These are phyloP conservation scores for Papilio aristodemus DNA, from an alignment of 1,140 invertebrate species.

Conservation along the genomic window DNA sequence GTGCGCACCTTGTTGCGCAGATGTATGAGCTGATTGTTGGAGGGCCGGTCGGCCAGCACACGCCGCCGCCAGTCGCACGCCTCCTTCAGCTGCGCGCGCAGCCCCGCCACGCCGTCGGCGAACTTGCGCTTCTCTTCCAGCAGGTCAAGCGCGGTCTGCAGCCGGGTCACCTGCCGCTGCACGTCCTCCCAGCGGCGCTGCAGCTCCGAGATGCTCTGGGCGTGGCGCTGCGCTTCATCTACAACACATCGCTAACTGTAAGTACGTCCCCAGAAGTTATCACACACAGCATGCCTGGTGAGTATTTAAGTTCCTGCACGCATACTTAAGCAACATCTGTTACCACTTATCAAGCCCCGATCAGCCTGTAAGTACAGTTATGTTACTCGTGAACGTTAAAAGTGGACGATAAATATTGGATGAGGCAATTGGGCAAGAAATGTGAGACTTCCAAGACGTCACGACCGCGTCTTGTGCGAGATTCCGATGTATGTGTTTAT, in stretches of 20 bases:
- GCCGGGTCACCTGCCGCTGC: conserved; percentile 52
- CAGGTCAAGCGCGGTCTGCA: conserved; percentile 64
- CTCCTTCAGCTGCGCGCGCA: conserved; percentile 60
- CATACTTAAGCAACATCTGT: too few species aligned
- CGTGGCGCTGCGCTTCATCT: conserved; percentile 65
- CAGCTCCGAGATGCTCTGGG: conserved; percentile 58
- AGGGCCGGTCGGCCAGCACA: conserved; percentile 52
- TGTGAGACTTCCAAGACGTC: too few species aligned
- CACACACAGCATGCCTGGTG: too few species aligned
- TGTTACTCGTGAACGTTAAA: too few species aligned
- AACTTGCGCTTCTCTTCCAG: conserved; percentile 66
- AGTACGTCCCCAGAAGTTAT: background rate
- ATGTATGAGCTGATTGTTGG: conserved; percentile 68
- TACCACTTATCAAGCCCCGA: too few species aligned
- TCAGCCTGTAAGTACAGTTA: too few species aligned
- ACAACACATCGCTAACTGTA: conserved; percentile 24
- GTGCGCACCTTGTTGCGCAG: conserved; percentile 60
- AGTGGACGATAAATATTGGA: too few species aligned
- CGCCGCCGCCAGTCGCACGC: conserved; percentile 61
- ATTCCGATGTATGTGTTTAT: too few species aligned
- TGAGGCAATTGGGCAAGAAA: too few species aligned
- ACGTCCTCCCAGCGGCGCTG: conserved; percentile 62
- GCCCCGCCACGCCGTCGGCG: conserved; percentile 50
- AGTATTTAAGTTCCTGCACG: too few species aligned
- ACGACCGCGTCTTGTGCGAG: too few species aligned